These are phyloP conservation scores for Acestrorhynchus altus DNA, from an alignment of 2,797 vertebrate species.

Conservation along the genomic window DNA sequence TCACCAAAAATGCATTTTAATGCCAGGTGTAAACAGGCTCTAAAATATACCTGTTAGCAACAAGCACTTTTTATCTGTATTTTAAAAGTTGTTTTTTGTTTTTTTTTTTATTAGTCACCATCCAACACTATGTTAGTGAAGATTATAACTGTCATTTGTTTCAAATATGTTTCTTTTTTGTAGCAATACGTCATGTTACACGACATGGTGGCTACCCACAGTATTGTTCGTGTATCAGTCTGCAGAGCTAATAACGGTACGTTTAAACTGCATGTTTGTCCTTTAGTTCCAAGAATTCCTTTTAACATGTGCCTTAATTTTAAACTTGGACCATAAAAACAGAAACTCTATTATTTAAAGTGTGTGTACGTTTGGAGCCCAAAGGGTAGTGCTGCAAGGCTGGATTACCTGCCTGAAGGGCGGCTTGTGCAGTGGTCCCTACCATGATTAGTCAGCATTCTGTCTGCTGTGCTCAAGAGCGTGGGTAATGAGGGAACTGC, in stretches of 20 bases:
- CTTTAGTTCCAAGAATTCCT: not conserved
- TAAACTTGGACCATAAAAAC: not conserved
- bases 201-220: constrained; percentile 98
- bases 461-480: constrained; percentile 41
- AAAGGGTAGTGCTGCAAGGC: not conserved
- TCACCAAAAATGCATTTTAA: no score
- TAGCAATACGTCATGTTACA: constrained; percentile 99
- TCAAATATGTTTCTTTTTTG: constrained; percentile 31
- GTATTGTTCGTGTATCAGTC: constrained; percentile 93
- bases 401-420: constrained; percentile 24
- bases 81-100: no score
- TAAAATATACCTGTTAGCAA: no score
- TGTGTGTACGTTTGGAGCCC: constrained; percentile 15
- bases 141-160: not conserved
- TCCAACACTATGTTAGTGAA: no score
- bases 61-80: no score
- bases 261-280: constrained; percentile 33
- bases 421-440: constrained; percentile 40
- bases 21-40: no score
- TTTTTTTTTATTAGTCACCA: no score
- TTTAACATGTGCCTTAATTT: not conserved
- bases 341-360: not conserved
- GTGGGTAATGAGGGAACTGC: constrained; percentile 64
- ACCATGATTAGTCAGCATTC: constrained; percentile 61
- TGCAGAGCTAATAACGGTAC: constrained; percentile 90